phyloP scores from a whole-genome alignment of 2,113 vertebrate species.

The Cryptotis parvus region DNA sequence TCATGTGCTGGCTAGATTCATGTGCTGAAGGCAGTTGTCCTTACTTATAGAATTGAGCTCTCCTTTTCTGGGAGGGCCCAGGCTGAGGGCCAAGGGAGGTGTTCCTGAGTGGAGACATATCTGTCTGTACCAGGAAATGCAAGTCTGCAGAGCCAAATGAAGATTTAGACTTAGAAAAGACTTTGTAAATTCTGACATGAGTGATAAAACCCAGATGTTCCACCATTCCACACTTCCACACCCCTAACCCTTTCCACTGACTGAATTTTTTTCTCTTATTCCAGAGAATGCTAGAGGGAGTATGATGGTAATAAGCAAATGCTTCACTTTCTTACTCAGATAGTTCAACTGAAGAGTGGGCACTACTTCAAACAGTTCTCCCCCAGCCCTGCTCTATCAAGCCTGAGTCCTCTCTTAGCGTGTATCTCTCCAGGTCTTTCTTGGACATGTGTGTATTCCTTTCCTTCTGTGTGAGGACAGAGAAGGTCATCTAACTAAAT shows the following conservation, averaged over 20 bases:
- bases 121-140: slow-evolving; percentile 53
- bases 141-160: slow-evolving; percentile 31
- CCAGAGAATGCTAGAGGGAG: background rate
- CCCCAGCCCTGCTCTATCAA: background rate
- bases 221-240: background rate
- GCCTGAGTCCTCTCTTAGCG: background rate
- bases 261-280: slow-evolving; percentile 44
- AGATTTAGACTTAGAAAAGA: slow-evolving; percentile 65
- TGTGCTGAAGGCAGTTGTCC: slow-evolving; percentile 53
- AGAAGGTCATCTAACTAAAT: too few species aligned
- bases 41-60: slow-evolving; percentile 14
- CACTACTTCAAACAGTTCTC: slow-evolving; percentile 54
- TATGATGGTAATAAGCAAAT: background rate
- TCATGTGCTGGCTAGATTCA: slow-evolving; percentile 12
- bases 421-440: too few species aligned
- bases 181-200: slow-evolving; percentile 56
- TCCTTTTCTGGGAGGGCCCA: background rate
- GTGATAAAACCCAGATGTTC: slow-evolving; percentile 70
- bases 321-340: slow-evolving; percentile 20
- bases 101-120: background rate
- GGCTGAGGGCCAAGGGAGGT: background rate
- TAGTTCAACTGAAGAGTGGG: background rate
- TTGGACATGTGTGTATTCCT: too few species aligned
- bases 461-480: too few species aligned
- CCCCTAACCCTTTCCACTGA: background rate